Conservation (phyloP, 1,140 invertebrate species). For the Ceratitis capitata region DNA sequence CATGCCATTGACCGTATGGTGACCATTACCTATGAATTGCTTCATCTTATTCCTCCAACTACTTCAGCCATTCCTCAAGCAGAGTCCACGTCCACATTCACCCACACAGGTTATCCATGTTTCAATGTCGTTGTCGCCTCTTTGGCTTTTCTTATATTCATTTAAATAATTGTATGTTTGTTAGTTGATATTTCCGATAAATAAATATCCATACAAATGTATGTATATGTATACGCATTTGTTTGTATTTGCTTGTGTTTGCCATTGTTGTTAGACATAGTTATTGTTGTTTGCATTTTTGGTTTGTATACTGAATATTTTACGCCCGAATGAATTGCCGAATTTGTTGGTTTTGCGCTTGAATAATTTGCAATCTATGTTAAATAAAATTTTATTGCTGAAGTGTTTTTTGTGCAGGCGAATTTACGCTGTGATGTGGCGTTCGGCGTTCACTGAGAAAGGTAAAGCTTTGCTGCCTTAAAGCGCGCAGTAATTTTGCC, state of each 20-base stretch:
- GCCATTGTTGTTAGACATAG: not conserved
- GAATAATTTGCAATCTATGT: slow-evolving; percentile 39
- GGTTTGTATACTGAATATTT: slow-evolving; percentile 6
- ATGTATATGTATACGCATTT: not conserved
- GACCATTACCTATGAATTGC: not conserved
- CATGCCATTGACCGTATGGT: not conserved
- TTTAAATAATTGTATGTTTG: not conserved
- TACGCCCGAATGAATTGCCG: slow-evolving; percentile 21
- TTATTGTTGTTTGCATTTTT: not conserved
- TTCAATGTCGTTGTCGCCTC: not conserved
- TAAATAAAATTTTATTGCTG: slow-evolving; percentile 15
- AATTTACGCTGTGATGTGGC: not conserved
- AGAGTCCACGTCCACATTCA: too few species aligned
- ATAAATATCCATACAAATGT: not conserved
- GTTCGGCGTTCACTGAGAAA: too few species aligned
- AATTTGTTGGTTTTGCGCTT: slow-evolving; percentile 36
- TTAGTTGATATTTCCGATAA: not conserved
- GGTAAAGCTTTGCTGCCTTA: not conserved
- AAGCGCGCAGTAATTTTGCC: not conserved
- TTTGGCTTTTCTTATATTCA: not conserved
- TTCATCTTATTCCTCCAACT: not conserved
- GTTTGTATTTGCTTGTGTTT: not conserved
- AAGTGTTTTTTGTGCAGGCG: not conserved
- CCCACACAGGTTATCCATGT: not conserved
- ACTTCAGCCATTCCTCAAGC: too few species aligned